phyloP scores from a whole-genome alignment of 1,140 invertebrate species.

The Pseudomyrmex gracilis region DNA sequence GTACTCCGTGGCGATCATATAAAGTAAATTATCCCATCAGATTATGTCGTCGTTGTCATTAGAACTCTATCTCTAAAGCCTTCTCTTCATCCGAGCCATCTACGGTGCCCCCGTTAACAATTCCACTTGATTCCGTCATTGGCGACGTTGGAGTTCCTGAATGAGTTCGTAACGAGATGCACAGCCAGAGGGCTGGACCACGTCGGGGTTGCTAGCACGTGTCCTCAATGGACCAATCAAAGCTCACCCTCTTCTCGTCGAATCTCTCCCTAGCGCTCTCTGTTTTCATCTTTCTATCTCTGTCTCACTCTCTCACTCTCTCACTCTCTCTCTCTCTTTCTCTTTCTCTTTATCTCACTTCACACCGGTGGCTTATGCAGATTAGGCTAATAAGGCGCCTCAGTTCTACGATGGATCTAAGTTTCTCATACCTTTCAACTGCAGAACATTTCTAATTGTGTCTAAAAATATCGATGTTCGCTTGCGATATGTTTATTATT shows the following conservation, averaged over 20 bases:
- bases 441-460: neutral
- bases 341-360: constrained; percentile 32
- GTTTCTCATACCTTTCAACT: neutral
- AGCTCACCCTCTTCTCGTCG: constrained; percentile 79
- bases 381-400: constrained; percentile 74
- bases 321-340: constrained; percentile 41
- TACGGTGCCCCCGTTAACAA: constrained; percentile 79
- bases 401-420: neutral
- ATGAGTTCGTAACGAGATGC: constrained; percentile 84
- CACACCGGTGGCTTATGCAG: constrained; percentile 48
- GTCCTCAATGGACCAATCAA: constrained; percentile 85
- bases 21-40: constrained; percentile 72
- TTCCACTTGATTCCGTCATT: constrained; percentile 83
- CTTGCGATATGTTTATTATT: neutral
- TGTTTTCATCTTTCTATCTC: constrained; percentile 48
- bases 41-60: constrained; percentile 75
- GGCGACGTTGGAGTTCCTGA: constrained; percentile 78
- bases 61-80: constrained; percentile 69
- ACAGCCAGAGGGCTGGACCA: constrained; percentile 79
- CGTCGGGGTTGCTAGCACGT: constrained; percentile 79
- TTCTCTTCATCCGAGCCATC: constrained; percentile 71
- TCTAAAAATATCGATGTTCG: neutral
- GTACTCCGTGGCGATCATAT: constrained; percentile 60
- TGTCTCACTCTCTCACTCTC: constrained; percentile 32
- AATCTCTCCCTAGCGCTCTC: constrained; percentile 50